phyloP scores from a whole-genome alignment of 1,140 invertebrate genomes.

The Drosophila seguyi region DNA sequence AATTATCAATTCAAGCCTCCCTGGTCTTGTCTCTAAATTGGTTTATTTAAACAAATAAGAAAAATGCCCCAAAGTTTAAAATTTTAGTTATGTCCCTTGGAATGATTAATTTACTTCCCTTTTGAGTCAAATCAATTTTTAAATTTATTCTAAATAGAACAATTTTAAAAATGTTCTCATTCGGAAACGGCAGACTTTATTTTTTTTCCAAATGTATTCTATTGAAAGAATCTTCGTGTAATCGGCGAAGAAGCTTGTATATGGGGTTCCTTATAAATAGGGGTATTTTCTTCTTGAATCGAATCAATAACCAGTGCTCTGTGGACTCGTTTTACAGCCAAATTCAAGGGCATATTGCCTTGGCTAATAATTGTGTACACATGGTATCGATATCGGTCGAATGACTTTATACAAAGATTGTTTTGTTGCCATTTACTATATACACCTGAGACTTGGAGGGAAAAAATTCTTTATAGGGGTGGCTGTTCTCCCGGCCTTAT shows the following conservation, averaged over 20 bases:
- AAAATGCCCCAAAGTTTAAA: too few relatives aligned
- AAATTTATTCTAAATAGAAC: too few relatives aligned
- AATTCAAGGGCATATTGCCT: constrained; percentile 4
- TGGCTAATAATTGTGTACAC: background rate
- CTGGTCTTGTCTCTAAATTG: too few relatives aligned
- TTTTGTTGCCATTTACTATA: constrained; percentile 7
- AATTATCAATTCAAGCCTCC: too few relatives aligned
- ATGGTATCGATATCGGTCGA: constrained; percentile 11
- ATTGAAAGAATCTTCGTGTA: background rate
- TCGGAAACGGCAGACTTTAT: too few relatives aligned
- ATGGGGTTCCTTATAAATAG: too few relatives aligned
- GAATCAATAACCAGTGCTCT: background rate
- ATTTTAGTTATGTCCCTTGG: too few relatives aligned
- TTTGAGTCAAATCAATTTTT: background rate
- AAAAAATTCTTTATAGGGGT: constrained; percentile 26
- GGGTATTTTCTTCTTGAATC: too few relatives aligned
- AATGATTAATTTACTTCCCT: background rate
- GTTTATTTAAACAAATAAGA: too few relatives aligned
- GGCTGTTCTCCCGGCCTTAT: constrained; percentile 41
- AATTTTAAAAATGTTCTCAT: too few relatives aligned
- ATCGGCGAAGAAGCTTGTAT: background rate
- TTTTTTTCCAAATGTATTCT: too few relatives aligned
- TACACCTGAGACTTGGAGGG: background rate
- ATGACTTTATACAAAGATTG: background rate
- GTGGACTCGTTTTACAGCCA: background rate